Evolutionary conservation across 2,797 vertebrate species (phyloP).

Genomic region (Sebastes vulpes): DNA sequence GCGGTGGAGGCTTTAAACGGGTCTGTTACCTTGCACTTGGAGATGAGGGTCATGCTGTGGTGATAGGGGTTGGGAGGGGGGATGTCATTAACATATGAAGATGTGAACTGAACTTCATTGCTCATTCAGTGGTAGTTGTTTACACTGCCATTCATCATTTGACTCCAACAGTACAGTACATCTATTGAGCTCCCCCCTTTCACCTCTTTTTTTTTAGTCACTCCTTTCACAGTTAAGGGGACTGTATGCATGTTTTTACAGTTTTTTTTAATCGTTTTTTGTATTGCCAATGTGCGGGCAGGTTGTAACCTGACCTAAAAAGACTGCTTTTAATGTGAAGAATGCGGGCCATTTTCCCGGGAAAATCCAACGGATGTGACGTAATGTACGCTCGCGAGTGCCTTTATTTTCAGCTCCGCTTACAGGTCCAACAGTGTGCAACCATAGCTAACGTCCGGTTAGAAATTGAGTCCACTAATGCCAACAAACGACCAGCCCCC

Average conservation of each 20-base stretch:
- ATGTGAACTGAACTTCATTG: constrained; percentile 10
- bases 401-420: too few relatives aligned
- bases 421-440: too few relatives aligned
- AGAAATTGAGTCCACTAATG: too few relatives aligned
- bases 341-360: too few relatives aligned
- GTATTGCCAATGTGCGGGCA: too few relatives aligned
- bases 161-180: constrained; percentile 1
- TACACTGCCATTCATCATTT: constrained; percentile 14
- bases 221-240: not conserved
- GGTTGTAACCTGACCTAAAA: rapidly evolving
- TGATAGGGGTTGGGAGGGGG: not conserved
- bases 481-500: too few relatives aligned
- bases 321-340: too few relatives aligned
- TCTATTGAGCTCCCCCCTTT: constrained; percentile 8
- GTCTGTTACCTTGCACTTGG: not conserved
- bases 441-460: too few relatives aligned
- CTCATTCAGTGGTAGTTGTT: not conserved
- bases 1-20: constrained; percentile 1
- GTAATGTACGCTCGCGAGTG: rapidly evolving
- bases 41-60: constrained; percentile 32
- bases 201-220: not conserved
- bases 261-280: too few relatives aligned
- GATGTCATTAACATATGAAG: constrained; percentile 9
- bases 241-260: rapidly evolving
- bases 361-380: too few relatives aligned